Evolutionary conservation across 2,888 invertebrate species (phyloP), one percentile per base, ranked within the genome.

Genomic region (Loripinus fragilis): DNA sequence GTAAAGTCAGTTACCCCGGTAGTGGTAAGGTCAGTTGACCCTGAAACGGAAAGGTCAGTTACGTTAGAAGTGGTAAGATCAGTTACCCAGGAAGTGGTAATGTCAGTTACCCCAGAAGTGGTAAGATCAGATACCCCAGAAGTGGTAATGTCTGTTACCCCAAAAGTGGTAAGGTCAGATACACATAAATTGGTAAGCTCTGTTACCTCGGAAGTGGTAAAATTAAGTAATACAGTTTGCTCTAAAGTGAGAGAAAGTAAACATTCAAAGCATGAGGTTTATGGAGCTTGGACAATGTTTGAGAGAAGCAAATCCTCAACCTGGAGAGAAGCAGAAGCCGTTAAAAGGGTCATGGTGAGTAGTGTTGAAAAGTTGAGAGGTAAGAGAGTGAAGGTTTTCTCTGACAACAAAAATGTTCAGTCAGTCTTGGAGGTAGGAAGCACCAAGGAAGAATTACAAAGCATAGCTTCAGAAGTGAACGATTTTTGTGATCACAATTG

Each of bases 251-350:
- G 20, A 17, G 12, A 48, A 48, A 48, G 20, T 48, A 48, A 48
- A 15, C 48, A 48, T n/a, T 8, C 48, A 17, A 41, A 25, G 23
- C 20, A 23, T 12, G 65, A 64, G 25, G 30, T 72, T 38, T 65
- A 41, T n/a, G 71, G 65, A 12, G 30, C 38, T 1, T 65, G 71
- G 65, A 45, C 28, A 23, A 7, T 30, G 1, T 28, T 7, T 20
- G 64, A 72, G 33, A 23, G 45, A 0, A n/a, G 30, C 33, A 42
- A 64, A 72, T 64, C 30, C 42, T 72, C 28, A 7, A 72, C 64
- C 33, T 72, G 65, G 71, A 38, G 65, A 28, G 71, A 65, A 25
- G 25, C 45, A 0, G 71, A 72, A 35, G 71, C 71, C 8, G 71
- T 72, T 3, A 65, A 35, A 17, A 35, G 65, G n/a, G 42, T 72